Percentiles rank a stretch among this genome's conserved stretches.
These are phyloP conservation scores for Tupaia tana DNA, from an alignment of 2,113 vertebrate genomes.

Conservation along the genomic window DNA sequence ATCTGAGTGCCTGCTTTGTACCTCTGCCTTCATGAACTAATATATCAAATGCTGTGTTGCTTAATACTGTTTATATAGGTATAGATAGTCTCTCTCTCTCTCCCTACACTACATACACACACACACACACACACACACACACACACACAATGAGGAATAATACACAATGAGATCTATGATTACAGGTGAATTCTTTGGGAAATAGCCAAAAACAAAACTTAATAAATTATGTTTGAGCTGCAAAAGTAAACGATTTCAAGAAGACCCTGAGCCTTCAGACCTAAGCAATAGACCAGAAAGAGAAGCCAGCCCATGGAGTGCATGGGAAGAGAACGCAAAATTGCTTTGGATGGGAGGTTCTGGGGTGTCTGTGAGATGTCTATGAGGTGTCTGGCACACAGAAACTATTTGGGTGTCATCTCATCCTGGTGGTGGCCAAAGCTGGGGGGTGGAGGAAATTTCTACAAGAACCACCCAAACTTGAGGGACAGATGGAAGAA, in stretches of 20 bases:
- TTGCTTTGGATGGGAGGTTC: background rate
- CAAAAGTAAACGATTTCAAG: background rate
- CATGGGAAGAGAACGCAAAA: background rate
- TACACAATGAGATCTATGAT: background rate
- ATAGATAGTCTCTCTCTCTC: background rate
- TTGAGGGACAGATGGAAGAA: background rate
- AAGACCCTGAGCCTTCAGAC: background rate
- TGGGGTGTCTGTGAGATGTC: background rate
- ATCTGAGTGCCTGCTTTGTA: background rate
- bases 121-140: background rate
- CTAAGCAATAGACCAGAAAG: background rate
- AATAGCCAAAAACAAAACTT: background rate
- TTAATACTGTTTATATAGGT: background rate
- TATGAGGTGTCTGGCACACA: background rate
- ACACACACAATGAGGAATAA: background rate
- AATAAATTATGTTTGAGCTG: background rate
- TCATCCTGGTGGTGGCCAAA: background rate
- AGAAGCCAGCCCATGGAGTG: background rate
- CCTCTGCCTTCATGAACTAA: background rate
- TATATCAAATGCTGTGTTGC: background rate
- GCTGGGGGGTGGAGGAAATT: background rate
- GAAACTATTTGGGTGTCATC: background rate
- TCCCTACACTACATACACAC: background rate
- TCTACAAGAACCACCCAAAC: background rate
- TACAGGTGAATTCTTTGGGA: background rate